Percentiles rank a stretch among this genome's conserved stretches.
phyloP scores from a whole-genome alignment of 1,140 invertebrate genomes.

The Lordiphosa stackelbergi region DNA sequence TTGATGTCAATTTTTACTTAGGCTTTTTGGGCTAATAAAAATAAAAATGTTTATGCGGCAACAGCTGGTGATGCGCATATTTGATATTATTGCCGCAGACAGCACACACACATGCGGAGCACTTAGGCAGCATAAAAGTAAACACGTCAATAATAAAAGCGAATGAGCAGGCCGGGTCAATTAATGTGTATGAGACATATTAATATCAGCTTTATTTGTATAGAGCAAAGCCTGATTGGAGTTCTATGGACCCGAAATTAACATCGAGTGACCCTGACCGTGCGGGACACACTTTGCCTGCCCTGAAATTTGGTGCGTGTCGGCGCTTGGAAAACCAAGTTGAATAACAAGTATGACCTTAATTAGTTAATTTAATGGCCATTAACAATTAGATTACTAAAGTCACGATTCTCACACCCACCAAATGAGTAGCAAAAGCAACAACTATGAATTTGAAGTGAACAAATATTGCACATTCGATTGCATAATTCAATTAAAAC shows the following conservation, averaged over 20 bases:
- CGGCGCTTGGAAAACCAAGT: slow-evolving; percentile 27
- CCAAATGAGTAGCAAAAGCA: background rate
- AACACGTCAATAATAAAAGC: slow-evolving; percentile 56
- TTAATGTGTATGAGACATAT: slow-evolving; percentile 23
- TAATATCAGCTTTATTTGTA: slow-evolving; percentile 1
- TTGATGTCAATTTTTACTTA: slow-evolving; percentile 72
- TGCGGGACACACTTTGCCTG: slow-evolving; percentile 10
- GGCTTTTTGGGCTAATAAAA: slow-evolving; percentile 45
- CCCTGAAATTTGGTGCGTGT: slow-evolving; percentile 33
- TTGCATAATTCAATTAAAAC: too few species aligned
- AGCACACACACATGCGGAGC: slow-evolving; percentile 19
- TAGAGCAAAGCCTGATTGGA: background rate
- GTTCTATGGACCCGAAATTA: slow-evolving; percentile 1
- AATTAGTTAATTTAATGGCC: slow-evolving; percentile 75
- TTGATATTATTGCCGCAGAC: slow-evolving; percentile 55
- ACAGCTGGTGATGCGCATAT: slow-evolving; percentile 68
- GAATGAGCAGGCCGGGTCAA: slow-evolving; percentile 27
- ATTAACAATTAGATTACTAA: slow-evolving; percentile 71
- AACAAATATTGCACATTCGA: too few species aligned
- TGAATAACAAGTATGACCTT: slow-evolving; percentile 70
- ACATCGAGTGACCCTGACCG: slow-evolving; percentile 32
- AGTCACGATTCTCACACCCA: slow-evolving; percentile 46
- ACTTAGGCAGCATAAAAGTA: slow-evolving; percentile 54
- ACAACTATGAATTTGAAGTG: too few species aligned
- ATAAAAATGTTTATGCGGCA: slow-evolving; percentile 48